phyloP scores from a whole-genome alignment of 2,888 invertebrate genomes.

The Drosophila pegasa region DNA sequence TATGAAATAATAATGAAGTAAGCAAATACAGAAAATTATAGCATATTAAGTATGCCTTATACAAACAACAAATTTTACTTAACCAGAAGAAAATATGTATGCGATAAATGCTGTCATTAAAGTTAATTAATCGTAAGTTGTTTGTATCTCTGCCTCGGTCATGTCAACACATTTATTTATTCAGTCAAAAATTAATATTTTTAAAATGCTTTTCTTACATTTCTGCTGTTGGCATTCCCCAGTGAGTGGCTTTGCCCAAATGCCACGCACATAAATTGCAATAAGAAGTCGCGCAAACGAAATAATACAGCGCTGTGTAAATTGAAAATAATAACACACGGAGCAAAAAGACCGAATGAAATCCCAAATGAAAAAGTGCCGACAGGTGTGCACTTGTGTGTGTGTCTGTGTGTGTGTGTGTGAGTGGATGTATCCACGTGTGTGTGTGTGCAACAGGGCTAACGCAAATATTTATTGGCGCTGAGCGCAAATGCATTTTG shows the following conservation, averaged over 20 bases:
- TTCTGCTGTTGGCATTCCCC: not conserved
- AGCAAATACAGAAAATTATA: not conserved
- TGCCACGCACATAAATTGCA: constrained; percentile 21
- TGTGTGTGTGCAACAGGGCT: constrained; percentile 12
- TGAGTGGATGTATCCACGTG: not conserved
- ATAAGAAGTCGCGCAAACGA: constrained; percentile 36
- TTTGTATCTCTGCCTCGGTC: not conserved
- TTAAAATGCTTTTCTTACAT: not conserved
- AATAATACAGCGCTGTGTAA: constrained; percentile 25
- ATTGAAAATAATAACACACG: constrained; percentile 26
- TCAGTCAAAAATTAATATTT: not conserved
- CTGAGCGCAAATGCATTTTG: constrained; percentile 41
- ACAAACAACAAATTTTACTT: not conserved
- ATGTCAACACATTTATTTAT: not conserved
- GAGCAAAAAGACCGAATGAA: constrained; percentile 13
- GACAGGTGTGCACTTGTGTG: constrained; percentile 6
- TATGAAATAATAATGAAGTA: not conserved
- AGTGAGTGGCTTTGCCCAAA: not conserved
- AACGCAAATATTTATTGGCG: constrained; percentile 63
- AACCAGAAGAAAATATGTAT: not conserved
- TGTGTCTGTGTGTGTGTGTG: not conserved
- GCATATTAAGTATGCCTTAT: not conserved
- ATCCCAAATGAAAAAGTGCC: constrained; percentile 17
- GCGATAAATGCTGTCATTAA: not conserved
- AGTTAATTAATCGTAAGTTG: not conserved